Conservation (phyloP, 2,113 vertebrate species). For the Rhipidura dahli region DNA sequence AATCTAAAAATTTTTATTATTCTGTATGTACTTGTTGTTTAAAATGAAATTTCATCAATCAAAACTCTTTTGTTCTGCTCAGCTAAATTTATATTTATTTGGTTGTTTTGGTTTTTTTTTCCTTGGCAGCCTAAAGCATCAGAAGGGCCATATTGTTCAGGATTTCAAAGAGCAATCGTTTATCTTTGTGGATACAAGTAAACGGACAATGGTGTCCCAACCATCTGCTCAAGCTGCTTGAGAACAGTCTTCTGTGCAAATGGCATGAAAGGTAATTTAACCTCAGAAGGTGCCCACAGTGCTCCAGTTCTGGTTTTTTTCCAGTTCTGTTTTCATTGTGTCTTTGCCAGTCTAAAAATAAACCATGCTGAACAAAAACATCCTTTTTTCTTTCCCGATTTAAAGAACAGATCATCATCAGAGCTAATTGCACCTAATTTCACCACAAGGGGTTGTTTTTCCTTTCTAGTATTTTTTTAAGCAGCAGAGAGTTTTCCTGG, state of each 20-base stretch:
- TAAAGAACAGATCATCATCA: background rate
- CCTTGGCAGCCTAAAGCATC: slow-evolving; percentile 28
- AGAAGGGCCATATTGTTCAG: background rate
- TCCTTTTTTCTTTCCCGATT: background rate
- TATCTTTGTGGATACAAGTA: slow-evolving; percentile 47
- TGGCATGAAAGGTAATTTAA: slow-evolving; percentile 56
- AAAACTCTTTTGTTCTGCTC: background rate
- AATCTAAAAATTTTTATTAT: background rate
- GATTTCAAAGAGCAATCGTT: slow-evolving; percentile 25
- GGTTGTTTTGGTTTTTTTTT: background rate
- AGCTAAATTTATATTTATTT: background rate
- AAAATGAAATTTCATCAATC: background rate
- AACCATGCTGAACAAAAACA: background rate
- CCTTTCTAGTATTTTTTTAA: background rate
- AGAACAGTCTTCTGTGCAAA: slow-evolving; percentile 42
- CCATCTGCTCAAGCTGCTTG: slow-evolving; percentile 32
- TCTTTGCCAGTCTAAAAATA: slow-evolving; percentile 50
- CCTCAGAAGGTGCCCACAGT: slow-evolving; percentile 30
- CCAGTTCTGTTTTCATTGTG: background rate
- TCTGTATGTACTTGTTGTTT: background rate
- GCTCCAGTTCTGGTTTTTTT: background rate
- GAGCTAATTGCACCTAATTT: slow-evolving; percentile 34
- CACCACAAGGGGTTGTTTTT: background rate
- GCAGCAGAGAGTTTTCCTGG: background rate
- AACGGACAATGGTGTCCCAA: background rate